A percentile compares a stretch with the other conserved stretches of the same genome.
These are phyloP conservation scores for Pterocles gutturalis DNA, from an alignment of 2,113 vertebrate species.

Conservation along the genomic window DNA sequence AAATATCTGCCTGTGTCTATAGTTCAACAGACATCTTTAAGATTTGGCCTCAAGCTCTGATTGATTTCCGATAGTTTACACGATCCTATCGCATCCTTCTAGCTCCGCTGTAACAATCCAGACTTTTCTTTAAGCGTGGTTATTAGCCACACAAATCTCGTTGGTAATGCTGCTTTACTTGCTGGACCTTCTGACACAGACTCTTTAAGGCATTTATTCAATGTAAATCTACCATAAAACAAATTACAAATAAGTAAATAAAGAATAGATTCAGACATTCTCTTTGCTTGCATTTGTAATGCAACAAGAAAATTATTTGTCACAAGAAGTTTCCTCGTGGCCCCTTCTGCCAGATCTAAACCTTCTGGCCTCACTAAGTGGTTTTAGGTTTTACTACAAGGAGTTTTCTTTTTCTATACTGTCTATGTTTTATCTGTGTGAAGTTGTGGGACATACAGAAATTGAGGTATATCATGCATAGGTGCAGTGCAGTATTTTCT, in stretches of 20 bases:
- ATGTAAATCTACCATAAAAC: not conserved
- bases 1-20: accelerated
- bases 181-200: not conserved
- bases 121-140: not conserved
- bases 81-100: not conserved
- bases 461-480: not conserved
- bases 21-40: not conserved
- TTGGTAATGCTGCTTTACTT: not conserved
- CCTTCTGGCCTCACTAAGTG: not conserved
- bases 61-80: not conserved
- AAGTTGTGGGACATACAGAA: not conserved
- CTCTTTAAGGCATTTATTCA: not conserved
- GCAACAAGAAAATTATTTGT: not conserved
- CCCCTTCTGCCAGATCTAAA: not conserved
- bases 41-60: not conserved
- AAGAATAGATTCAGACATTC: not conserved
- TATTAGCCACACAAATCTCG: not conserved
- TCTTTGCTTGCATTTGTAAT: not conserved
- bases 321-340: not conserved
- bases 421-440: accelerated
- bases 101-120: not conserved
- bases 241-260: not conserved
- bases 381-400: not conserved
- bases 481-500: not conserved
- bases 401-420: not conserved